phyloP scores from a whole-genome alignment of 1,140 invertebrate genomes.

The Drosophila elegans region DNA sequence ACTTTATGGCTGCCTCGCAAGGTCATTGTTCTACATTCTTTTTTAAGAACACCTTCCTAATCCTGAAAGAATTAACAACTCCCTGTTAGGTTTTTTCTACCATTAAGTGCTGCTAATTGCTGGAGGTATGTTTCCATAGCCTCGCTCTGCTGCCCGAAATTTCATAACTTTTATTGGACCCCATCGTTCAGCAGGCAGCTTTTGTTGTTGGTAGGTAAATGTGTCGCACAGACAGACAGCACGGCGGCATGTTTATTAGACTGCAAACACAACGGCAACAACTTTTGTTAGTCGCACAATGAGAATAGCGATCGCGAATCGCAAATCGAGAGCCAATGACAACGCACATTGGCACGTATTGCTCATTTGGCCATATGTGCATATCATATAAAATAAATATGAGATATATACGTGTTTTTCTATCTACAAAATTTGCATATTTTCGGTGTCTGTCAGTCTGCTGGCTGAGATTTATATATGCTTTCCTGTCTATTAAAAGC shows the following conservation, averaged over 20 bases:
- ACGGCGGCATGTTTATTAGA: slow-evolving; percentile 70
- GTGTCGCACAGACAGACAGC: slow-evolving; percentile 66
- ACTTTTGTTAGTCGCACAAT: slow-evolving; percentile 54
- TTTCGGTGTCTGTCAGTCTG: slow-evolving; percentile 43
- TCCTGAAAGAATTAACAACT: slow-evolving; percentile 13
- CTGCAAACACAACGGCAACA: slow-evolving; percentile 46
- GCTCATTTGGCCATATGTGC: slow-evolving; percentile 36
- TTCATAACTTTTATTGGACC: slow-evolving; percentile 38
- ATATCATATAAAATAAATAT: slow-evolving; percentile 24
- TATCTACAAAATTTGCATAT: slow-evolving; percentile 37
- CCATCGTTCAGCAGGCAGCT: neutral
- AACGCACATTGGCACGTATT: slow-evolving; percentile 55
- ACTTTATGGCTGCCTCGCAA: neutral
- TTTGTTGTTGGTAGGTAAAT: slow-evolving; percentile 35
- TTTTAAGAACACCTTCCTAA: neutral
- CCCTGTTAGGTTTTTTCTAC: slow-evolving; percentile 5
- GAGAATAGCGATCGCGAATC: slow-evolving; percentile 16
- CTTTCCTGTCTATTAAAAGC: slow-evolving; percentile 51
- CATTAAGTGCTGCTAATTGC: slow-evolving; percentile 31
- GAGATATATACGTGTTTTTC: slow-evolving; percentile 11
- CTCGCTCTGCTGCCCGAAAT: slow-evolving; percentile 11
- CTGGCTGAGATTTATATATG: slow-evolving; percentile 35
- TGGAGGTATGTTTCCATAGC: neutral
- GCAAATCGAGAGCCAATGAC: slow-evolving; percentile 48
- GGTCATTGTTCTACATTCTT: slow-evolving; percentile 3